Evolutionary conservation across 1,140 invertebrate genomes (phyloP).

Genomic region (Meloidogyne hapla): DNA sequence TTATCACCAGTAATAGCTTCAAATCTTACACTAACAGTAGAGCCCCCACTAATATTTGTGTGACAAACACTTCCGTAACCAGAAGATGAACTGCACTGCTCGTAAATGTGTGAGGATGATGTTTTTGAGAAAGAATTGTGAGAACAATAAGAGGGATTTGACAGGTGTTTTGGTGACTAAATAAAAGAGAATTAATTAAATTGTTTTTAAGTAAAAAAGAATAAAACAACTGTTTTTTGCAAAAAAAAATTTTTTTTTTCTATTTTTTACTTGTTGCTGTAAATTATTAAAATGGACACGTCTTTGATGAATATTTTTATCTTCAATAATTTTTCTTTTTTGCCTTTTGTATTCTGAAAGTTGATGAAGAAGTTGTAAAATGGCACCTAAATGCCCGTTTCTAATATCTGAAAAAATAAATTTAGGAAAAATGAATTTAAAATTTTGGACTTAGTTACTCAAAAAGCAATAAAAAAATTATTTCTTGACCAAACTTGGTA

Average conservation of each 20-base stretch:
- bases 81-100: background rate
- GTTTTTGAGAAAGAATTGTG: background rate
- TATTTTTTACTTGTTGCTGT: background rate
- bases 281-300: constrained; percentile 7
- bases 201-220: background rate
- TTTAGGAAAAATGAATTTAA: too few relatives aligned
- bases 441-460: too few relatives aligned
- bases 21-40: too few relatives aligned
- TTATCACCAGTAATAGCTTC: too few relatives aligned
- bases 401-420: constrained; percentile 31
- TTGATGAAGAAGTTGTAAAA: constrained; percentile 30
- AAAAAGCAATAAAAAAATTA: too few relatives aligned
- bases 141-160: background rate
- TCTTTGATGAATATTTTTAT: background rate
- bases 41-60: background rate
- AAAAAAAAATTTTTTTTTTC: too few relatives aligned
- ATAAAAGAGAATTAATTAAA: background rate
- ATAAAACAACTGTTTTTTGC: too few relatives aligned
- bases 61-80: background rate
- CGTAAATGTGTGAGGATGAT: background rate
- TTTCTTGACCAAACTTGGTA: too few relatives aligned
- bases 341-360: constrained; percentile 35
- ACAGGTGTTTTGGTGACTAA: constrained; percentile 1
- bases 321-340: constrained; percentile 16
- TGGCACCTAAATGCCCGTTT: constrained; percentile 38